phyloP scores from a whole-genome alignment of 2,888 invertebrate genomes.

The Glaucopsyche alexis region DNA sequence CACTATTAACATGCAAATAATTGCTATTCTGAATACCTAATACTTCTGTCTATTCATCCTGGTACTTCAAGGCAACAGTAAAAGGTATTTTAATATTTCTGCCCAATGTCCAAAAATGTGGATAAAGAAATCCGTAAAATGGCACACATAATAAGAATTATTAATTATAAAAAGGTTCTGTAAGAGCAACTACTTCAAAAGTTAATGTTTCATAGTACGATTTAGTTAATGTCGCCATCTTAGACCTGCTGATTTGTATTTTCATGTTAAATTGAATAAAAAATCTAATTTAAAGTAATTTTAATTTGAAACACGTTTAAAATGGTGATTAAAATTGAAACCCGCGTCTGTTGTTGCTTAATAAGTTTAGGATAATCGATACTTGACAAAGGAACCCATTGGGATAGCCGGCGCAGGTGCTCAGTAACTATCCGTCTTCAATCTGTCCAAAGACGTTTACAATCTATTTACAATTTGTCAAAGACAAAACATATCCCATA shows the following conservation, averaged over 20 bases:
- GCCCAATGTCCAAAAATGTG: too few species aligned
- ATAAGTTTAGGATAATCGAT: constrained; percentile 31
- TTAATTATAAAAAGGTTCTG: too few species aligned
- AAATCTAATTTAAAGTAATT: not conserved
- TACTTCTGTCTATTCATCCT: not conserved
- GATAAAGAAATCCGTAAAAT: too few species aligned
- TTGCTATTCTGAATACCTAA: not conserved
- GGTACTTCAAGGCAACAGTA: not conserved
- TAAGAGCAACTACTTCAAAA: too few species aligned
- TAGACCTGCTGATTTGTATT: too few species aligned
- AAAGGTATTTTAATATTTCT: too few species aligned
- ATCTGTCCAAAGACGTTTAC: constrained; percentile 18
- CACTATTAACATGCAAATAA: not conserved
- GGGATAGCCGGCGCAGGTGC: constrained; percentile 28
- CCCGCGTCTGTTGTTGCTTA: constrained; percentile 28
- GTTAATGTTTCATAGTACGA: too few species aligned
- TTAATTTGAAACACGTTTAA: constrained; percentile 5
- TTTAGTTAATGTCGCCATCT: too few species aligned
- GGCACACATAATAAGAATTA: too few species aligned
- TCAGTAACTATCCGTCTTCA: constrained; percentile 3
- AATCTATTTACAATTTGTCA: constrained; percentile 16
- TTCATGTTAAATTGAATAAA: not conserved
- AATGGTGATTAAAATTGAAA: constrained; percentile 13
- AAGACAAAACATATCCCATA: not conserved
- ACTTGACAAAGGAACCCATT: constrained; percentile 29